These are phyloP conservation scores for Sciurus vulgaris DNA, from an alignment of 2,797 vertebrate species.

Conservation along the genomic window DNA sequence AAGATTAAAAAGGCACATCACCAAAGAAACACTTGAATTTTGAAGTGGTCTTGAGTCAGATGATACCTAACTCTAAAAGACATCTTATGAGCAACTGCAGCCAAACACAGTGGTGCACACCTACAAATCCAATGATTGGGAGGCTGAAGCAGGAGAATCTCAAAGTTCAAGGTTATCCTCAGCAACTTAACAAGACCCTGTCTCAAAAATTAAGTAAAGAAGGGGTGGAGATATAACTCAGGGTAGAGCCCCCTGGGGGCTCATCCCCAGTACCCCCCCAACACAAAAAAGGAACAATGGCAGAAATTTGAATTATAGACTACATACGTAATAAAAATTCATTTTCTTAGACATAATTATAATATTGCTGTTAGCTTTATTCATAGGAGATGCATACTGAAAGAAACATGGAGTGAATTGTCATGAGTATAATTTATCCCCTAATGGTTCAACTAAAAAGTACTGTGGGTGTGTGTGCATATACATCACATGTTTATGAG, in stretches of 20 bases:
- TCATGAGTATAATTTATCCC: constrained; percentile 12
- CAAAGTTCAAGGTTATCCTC: too few species aligned
- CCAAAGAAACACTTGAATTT: not conserved
- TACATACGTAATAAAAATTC: constrained; percentile 26
- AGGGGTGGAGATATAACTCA: too few species aligned
- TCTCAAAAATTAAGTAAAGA: too few species aligned
- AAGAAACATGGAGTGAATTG: not conserved
- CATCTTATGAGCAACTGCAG: not conserved
- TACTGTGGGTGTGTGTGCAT: not conserved
- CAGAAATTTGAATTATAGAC: not conserved
- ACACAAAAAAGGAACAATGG: not conserved
- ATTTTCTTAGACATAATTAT: not conserved
- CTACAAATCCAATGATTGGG: too few species aligned
- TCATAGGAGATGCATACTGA: not conserved
- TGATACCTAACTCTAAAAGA: constrained; percentile 28
- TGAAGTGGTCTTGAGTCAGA: not conserved
- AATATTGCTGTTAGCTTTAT: not conserved
- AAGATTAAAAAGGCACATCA: not conserved
- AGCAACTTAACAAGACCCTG: too few species aligned
- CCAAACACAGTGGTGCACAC: too few species aligned
- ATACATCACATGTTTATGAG: too few species aligned
- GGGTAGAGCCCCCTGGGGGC: too few species aligned
- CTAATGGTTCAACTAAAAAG: constrained; percentile 41
- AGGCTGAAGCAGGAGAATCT: too few species aligned
- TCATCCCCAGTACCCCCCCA: too few species aligned